Base-by-base conservation (phyloP, 2,888 invertebrate genomes). In the Pyrochroa serraticornis region DNA sequence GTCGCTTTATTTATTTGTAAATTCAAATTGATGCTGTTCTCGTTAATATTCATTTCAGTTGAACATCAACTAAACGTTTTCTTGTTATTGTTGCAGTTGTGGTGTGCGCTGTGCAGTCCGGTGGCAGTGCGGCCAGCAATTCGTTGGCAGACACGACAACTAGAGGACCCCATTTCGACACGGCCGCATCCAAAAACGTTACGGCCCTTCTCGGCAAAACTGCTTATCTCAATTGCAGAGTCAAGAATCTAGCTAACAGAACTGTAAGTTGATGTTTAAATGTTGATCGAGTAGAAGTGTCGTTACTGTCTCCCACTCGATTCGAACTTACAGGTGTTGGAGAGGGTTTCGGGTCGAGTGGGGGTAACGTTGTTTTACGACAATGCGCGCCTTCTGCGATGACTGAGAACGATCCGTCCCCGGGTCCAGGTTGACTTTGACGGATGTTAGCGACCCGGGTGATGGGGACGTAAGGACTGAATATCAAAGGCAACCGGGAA, bases 161-260 rank as follows among this genome's bases (percentile, higher is more conserved):
- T 32, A 75, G 76, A 63, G 79, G 79, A 32, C 79, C 79, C 43
- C 78, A 80, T 64, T 80, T 80, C 62, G 80, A 80, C 66, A 76
- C 76, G 10, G 74, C 76, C 38, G 79, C 78, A 38, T 80, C 80
- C 49, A 79, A 78, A 67, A 84, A 84, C 70, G 86, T 87, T 61
- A 94, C 94, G 30, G 93, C 93, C 0, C 82, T 94, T 43, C 83
- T 93, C 54, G 93, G 94, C 66, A 93, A 94, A 80, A 94, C 93
- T 34, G 93, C 94, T 44, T 93, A 93, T 76, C 83, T 95, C 68
- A 93, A 90, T 77, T 95, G 95, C 80, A 86, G 92, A 61, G 93
- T 94, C 64, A 93, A 93, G 82, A 93, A 93, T 82, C 83, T 94
- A 77, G 92, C 92, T 66, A 94, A 95, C 82, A 91, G 92, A 82